Percentiles rank a stretch among this genome's conserved stretches.
Evolutionary conservation across 1,140 invertebrate genomes (phyloP).

Genomic region (Monomorium pharaonis): DNA sequence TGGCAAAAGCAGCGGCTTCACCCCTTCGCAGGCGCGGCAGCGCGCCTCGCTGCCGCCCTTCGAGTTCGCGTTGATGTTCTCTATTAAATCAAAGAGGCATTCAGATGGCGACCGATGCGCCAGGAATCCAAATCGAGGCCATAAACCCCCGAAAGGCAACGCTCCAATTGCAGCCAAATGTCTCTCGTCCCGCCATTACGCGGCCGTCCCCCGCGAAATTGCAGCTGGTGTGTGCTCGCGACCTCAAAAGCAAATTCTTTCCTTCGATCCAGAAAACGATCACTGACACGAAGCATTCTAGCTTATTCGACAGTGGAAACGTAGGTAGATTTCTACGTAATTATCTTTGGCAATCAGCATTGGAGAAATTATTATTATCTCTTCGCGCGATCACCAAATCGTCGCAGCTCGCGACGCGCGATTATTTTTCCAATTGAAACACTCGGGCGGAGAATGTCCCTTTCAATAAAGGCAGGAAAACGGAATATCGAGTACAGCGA

Average conservation of each 20-base stretch:
- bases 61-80: constrained; percentile 78
- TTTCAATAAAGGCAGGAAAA: constrained; percentile 75
- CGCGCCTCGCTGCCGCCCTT: constrained; percentile 51
- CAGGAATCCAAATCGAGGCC: constrained; percentile 79
- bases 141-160: constrained; percentile 64
- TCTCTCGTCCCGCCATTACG: constrained; percentile 64
- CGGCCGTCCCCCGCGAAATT: constrained; percentile 7
- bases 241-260: constrained; percentile 24
- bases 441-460: constrained; percentile 50
- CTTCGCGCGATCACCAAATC: not conserved
- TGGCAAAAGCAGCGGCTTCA: constrained; percentile 26
- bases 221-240: not conserved
- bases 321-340: not conserved
- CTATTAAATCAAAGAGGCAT: constrained; percentile 83
- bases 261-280: not conserved
- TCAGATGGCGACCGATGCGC: constrained; percentile 80
- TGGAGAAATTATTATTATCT: not conserved
- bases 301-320: not conserved
- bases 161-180: constrained; percentile 72
- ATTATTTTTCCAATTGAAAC: constrained; percentile 69
- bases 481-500: constrained; percentile 81
- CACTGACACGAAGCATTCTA: not conserved
- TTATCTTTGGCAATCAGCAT: not conserved
- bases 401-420: constrained; percentile 28
- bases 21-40: constrained; percentile 40